These are phyloP conservation scores for Lithophane ornitopus DNA, from an alignment of 2,888 invertebrate genomes.

Conservation along the genomic window DNA sequence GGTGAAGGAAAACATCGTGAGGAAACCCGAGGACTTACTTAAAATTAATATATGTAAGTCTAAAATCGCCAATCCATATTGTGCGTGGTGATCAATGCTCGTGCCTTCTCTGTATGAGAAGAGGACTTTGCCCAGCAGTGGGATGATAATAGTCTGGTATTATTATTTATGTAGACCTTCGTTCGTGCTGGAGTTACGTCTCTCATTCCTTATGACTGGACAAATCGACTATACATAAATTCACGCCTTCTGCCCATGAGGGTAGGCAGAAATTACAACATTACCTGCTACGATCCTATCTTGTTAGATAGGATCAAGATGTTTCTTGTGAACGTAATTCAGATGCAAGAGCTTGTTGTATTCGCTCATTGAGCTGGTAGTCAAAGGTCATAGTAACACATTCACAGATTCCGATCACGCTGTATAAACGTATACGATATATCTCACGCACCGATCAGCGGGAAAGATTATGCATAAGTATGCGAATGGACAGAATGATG, in stretches of 20 bases:
- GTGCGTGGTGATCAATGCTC: neutral
- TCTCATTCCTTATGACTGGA: neutral
- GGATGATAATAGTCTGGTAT: neutral
- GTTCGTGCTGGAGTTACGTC: neutral
- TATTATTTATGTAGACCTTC: neutral
- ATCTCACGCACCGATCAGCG: conserved; percentile 58
- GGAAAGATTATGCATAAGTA: conserved; percentile 22
- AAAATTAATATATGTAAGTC: no score
- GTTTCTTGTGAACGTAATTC: conserved; percentile 11
- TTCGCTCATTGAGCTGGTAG: conserved; percentile 10
- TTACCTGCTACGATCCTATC: no score
- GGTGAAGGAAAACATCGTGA: neutral
- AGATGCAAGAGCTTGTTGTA: conserved; percentile 12
- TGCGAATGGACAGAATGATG: no score
- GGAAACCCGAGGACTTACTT: neutral
- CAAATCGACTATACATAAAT: no score
- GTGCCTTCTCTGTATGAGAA: neutral
- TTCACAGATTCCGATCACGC: conserved; percentile 52
- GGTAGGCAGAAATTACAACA: no score
- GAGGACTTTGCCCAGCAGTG: no score
- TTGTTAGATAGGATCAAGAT: no score
- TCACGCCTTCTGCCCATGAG: no score
- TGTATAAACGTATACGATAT: conserved; percentile 32
- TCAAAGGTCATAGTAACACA: conserved; percentile 53
- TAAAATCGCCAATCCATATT: no score